Percentiles rank a stretch among this genome's conserved stretches.
Evolutionary conservation across 2,113 vertebrate species (phyloP).

Genomic region (Echinops telfairi): DNA sequence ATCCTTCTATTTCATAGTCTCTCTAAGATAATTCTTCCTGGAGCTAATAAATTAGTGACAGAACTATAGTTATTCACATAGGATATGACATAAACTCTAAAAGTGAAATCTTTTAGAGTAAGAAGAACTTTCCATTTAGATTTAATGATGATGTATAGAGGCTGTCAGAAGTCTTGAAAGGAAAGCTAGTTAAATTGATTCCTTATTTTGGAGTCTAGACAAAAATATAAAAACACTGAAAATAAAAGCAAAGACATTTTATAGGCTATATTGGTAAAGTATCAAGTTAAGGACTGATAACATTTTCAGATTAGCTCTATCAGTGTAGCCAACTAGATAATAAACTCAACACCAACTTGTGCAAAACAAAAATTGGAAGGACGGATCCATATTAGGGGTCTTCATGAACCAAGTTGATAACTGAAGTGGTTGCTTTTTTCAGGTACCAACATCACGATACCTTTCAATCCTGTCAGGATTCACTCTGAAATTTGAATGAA

Average conservation of each 20-base stretch:
- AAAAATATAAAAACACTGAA: background rate
- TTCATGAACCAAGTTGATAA: background rate
- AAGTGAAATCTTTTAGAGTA: constrained; percentile 8
- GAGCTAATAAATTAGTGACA: constrained; percentile 34
- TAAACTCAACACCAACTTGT: background rate
- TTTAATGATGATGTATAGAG: constrained; percentile 2
- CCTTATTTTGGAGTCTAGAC: constrained; percentile 38
- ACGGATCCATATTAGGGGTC: background rate
- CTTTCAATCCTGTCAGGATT: background rate
- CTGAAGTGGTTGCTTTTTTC: background rate
- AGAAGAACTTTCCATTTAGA: constrained; percentile 42
- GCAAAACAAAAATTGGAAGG: background rate
- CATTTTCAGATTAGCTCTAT: constrained; percentile 3
- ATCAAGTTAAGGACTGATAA: background rate
- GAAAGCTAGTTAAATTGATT: constrained; percentile 51
- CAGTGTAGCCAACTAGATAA: background rate
- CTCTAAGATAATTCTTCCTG: constrained; percentile 21
- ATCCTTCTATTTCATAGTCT: background rate
- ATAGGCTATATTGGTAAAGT: background rate
- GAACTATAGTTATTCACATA: constrained; percentile 20
- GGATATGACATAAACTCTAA: constrained; percentile 10
- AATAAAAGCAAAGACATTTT: constrained; percentile 47
- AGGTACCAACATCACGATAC: background rate
- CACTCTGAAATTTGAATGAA: constrained; percentile 34
- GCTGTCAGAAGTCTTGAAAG: constrained; percentile 57